phyloP scores from a whole-genome alignment of 2,797 vertebrate genomes.

The Pantherophis vulpinus region DNA sequence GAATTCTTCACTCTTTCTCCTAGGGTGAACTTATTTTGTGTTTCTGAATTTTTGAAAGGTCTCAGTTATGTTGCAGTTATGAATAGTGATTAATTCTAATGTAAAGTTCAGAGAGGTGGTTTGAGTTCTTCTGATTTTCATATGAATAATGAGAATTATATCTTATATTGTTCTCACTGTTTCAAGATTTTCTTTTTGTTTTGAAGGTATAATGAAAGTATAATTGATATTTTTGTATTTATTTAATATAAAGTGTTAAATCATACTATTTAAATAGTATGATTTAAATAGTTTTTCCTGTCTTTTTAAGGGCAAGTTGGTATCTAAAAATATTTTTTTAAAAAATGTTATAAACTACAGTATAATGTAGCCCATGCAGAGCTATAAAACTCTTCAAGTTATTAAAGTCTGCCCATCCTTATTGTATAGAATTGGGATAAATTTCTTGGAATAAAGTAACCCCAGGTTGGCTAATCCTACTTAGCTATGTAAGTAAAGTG shows the following conservation, averaged over 20 bases:
- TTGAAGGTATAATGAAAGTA: background rate
- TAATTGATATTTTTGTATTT: background rate
- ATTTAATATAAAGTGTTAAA: background rate
- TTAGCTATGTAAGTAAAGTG: background rate
- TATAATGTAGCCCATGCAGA: background rate
- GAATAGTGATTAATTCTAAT: background rate
- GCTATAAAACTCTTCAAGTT: background rate
- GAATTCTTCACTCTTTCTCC: background rate
- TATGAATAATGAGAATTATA: background rate
- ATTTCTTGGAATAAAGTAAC: background rate
- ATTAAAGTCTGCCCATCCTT: background rate
- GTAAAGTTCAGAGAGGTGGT: background rate
- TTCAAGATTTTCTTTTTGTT: background rate
- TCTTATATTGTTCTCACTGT: background rate
- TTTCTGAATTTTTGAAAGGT: background rate
- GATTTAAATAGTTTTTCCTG: background rate
- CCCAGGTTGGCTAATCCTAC: background rate
- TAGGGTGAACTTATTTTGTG: background rate
- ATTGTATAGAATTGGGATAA: background rate
- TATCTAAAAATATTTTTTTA: background rate
- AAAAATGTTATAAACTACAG: background rate
- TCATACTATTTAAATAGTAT: background rate
- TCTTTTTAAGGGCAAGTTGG: background rate
- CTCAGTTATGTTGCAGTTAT: conserved; percentile 18
- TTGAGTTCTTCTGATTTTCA: background rate